Evolutionary conservation across 2,113 vertebrate genomes (phyloP), one percentile per base, ranked within the genome.

Genomic region (Dicrurus megarhynchus): DNA sequence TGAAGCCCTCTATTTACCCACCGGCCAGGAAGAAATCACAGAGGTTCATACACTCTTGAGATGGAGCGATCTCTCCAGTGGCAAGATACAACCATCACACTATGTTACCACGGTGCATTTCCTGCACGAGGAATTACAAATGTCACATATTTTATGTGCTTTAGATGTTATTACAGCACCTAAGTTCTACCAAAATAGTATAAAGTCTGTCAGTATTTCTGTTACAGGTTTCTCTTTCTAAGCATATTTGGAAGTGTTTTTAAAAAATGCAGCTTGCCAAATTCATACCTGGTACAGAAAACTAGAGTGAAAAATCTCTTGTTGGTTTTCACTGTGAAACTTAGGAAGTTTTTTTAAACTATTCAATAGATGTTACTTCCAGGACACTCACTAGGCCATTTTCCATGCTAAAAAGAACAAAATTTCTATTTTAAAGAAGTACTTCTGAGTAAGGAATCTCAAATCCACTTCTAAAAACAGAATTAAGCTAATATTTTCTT

Each of bases 81-180:
- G 87, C 85, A 95, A 96, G 96, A 94, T 89, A 96, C 69, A 97
- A 95, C 44, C 93, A 96, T 96, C 96, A 96, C 88, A 95, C 94
- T 94, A 95, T 92, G 96, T 94, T 93, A 96, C 80, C 92, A 96
- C 73, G 88, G 96, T 93, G 92, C 96, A 97, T 93, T 96, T 96
- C 96, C 96, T 96, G 96, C 96, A 96, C 92, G 86, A 95, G 95
- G 92, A 96, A 96, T 97, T 97, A 97, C 96, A 97, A 92, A 96
- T 16, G 88, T 96, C 95, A 96, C 46, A 84, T 89, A 84, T 92
- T 93, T 93, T 79, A 95, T 84, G 96, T 92, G 92, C 59, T 92
- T 94, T 64, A 87, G 41, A 89, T 76, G 80, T 75, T 73, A 87
- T 65, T 35, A 94, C 3, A 96, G 79, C 69, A 90, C 73, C 71